Evolutionary conservation across 1,140 invertebrate genomes (phyloP).

Genomic region (Hypothenemus hampei): DNA sequence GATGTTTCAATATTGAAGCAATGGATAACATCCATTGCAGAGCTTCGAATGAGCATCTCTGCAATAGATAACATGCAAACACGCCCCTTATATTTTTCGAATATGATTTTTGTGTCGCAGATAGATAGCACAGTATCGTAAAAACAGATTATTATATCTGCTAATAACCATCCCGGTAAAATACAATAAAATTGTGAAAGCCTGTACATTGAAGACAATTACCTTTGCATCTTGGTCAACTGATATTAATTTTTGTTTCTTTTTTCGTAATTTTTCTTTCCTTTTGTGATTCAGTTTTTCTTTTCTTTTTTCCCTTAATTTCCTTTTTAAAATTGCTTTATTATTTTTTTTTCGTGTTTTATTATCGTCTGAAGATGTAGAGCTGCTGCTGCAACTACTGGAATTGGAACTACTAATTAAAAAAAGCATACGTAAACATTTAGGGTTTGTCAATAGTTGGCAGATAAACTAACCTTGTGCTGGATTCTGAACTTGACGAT

Average conservation of each 20-base stretch:
- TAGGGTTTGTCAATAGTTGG: not conserved
- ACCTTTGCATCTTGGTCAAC: not conserved
- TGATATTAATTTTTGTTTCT: conserved; percentile 1
- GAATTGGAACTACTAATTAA: not conserved
- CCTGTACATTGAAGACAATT: not conserved
- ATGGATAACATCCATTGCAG: too few species aligned
- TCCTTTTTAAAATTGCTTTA: conserved; percentile 13
- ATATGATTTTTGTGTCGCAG: too few species aligned
- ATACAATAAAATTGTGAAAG: too few species aligned
- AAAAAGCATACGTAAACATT: not conserved
- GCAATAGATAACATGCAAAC: too few species aligned
- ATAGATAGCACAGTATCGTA: too few species aligned
- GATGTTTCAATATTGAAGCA: too few species aligned
- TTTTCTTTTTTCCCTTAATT: conserved; percentile 14
- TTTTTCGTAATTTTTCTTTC: conserved; percentile 6
- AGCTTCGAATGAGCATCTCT: too few species aligned
- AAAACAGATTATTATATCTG: too few species aligned
- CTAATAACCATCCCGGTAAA: too few species aligned
- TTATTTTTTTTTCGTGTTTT: conserved; percentile 18
- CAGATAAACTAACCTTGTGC: not conserved
- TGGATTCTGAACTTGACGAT: conserved; percentile 2
- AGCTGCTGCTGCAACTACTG: conserved; percentile 9
- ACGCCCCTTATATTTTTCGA: too few species aligned
- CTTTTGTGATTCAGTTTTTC: conserved; percentile 1
- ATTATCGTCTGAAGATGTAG: conserved; percentile 16